These are phyloP conservation scores for Uloborus plumipes DNA, from an alignment of 2,888 invertebrate genomes.

Conservation along the genomic window DNA sequence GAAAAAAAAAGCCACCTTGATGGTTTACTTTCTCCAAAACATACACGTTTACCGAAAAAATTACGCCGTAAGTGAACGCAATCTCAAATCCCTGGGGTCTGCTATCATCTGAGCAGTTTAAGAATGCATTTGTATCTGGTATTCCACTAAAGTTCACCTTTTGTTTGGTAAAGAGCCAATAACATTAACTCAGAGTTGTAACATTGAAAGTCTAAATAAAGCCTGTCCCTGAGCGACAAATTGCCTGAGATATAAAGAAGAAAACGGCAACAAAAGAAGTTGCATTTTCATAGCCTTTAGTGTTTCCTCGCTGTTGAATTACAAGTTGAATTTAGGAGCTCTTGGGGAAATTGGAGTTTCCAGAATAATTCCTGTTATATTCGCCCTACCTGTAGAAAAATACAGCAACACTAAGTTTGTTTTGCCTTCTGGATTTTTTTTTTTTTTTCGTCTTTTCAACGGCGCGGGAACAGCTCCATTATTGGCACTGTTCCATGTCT, in stretches of 20 bases:
- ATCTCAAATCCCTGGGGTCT: conserved; percentile 47
- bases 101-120: conserved; percentile 53
- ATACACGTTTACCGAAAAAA: conserved; percentile 41
- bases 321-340: conserved; percentile 53
- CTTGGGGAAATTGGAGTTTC: conserved; percentile 42
- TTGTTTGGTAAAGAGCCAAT: conserved; percentile 60
- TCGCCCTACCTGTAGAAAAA: conserved; percentile 33
- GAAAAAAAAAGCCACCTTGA: conserved; percentile 42
- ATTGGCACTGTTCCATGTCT: conserved; percentile 42
- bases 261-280: conserved; percentile 25
- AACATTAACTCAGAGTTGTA: conserved; percentile 38
- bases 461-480: not conserved
- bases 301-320: conserved; percentile 42
- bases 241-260: conserved; percentile 44
- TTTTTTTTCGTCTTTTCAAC: not conserved
- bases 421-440: not conserved
- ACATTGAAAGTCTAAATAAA: conserved; percentile 54
- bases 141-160: conserved; percentile 48
- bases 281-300: conserved; percentile 43
- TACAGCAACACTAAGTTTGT: not conserved
- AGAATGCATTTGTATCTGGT: conserved; percentile 57
- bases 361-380: conserved; percentile 16
- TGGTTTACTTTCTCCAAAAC: conserved; percentile 18
- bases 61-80: conserved; percentile 40
- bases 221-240: conserved; percentile 48